These are phyloP conservation scores for Neotoma lepida DNA, from an alignment of 2,113 vertebrate species.

Conservation along the genomic window DNA sequence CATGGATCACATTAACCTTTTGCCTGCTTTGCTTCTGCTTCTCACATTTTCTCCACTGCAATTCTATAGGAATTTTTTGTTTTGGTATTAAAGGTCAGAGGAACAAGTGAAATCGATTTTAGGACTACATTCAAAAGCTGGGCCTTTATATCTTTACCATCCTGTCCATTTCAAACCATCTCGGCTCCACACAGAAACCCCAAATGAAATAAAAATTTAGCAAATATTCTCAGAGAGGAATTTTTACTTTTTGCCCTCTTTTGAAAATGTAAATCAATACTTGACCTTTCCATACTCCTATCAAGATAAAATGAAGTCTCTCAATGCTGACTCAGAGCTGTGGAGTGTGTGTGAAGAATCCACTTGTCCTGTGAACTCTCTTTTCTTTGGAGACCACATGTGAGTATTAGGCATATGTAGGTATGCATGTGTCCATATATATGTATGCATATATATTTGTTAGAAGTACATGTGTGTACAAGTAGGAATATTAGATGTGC, in stretches of 20 bases:
- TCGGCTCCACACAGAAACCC: not conserved
- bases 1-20: slow-evolving; percentile 7
- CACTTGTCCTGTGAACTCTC: not conserved
- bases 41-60: not conserved
- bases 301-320: slow-evolving; percentile 47
- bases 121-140: not conserved
- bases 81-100: slow-evolving; percentile 36
- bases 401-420: not conserved
- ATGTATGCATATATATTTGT: not conserved
- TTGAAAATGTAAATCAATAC: slow-evolving; percentile 58
- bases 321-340: slow-evolving; percentile 1
- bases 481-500: not conserved
- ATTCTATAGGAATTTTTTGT: not conserved
- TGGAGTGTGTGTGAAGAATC: not conserved
- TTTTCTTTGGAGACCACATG: not conserved
- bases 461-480: not conserved
- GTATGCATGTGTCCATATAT: not conserved
- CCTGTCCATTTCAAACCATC: slow-evolving; percentile 24
- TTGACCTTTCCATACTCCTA: slow-evolving; percentile 44
- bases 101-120: slow-evolving; percentile 14
- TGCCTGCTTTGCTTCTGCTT: not conserved
- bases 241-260: slow-evolving; percentile 33
- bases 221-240: slow-evolving; percentile 50
- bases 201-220: slow-evolving; percentile 47
- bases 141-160: slow-evolving; percentile 60